A percentile compares a stretch with the other conserved stretches of the same genome.
Conservation (phyloP, 1,140 invertebrate species). For the Penaeus indicus region DNA sequence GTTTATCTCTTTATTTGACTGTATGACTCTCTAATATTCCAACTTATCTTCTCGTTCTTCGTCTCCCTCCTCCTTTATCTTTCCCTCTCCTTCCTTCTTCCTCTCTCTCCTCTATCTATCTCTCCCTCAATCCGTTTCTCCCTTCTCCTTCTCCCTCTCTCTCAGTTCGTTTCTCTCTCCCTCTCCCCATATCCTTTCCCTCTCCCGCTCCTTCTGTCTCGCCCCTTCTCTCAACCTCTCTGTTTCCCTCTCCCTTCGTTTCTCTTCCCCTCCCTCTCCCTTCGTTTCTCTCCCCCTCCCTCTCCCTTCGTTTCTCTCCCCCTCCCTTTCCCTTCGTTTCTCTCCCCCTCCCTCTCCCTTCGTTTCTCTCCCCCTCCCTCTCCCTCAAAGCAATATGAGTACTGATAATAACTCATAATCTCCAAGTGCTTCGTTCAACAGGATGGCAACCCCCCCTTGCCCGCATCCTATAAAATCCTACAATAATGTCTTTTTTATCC, state of each 20-base stretch:
- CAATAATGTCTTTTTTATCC: not conserved
- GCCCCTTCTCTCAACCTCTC: not conserved
- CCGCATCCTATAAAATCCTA: too few species aligned
- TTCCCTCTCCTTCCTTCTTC: not conserved
- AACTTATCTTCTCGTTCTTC: not conserved
- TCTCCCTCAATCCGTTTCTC: not conserved
- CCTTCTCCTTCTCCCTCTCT: not conserved
- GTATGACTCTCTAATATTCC: too few species aligned
- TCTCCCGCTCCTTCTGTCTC: not conserved
- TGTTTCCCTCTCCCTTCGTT: not conserved
- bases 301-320: slow-evolving; percentile 21
- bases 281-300: not conserved
- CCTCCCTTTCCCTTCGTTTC: not conserved
- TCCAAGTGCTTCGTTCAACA: not conserved
- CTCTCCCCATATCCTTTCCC: not conserved
- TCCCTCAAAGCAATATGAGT: not conserved
- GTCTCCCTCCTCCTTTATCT: not conserved
- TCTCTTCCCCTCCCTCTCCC: slow-evolving; percentile 12
- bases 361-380: not conserved
- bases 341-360: not conserved
- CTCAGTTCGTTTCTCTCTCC: not conserved
- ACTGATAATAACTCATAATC: too few species aligned
- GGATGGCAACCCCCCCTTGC: too few species aligned
- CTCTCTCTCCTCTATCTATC: too few species aligned
- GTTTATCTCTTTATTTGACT: too few species aligned